Evolutionary conservation across 2,113 vertebrate species (phyloP).

Genomic region (Ochotona princeps): DNA sequence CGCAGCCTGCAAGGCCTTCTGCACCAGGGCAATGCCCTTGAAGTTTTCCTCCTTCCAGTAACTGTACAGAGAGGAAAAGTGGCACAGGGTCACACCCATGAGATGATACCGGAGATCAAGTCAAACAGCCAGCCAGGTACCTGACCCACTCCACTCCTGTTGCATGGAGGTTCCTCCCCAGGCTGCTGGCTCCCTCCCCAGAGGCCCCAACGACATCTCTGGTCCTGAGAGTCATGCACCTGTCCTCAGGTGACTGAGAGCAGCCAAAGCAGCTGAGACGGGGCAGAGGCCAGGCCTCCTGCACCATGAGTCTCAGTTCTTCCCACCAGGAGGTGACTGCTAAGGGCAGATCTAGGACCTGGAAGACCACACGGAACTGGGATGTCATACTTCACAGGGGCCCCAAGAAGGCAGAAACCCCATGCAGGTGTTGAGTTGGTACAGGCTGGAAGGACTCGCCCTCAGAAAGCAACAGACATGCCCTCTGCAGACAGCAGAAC

Average conservation of each 20-base stretch:
- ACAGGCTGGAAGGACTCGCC: too few relatives aligned
- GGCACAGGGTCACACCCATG: neutral
- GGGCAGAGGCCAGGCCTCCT: neutral
- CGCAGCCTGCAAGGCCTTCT: conserved; percentile 83
- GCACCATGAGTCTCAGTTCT: neutral
- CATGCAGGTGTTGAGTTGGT: too few relatives aligned
- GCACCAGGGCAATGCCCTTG: conserved; percentile 88
- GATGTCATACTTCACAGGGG: neutral
- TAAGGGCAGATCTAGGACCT: neutral
- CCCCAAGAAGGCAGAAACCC: too few relatives aligned
- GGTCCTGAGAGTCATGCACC: neutral
- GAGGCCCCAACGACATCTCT: neutral
- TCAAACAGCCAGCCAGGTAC: neutral
- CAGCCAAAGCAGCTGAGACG: neutral
- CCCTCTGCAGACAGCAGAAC: neutral
- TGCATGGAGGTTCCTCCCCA: too few relatives aligned
- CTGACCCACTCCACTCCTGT: too few relatives aligned
- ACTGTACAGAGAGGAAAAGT: conserved; percentile 78
- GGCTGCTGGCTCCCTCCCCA: neutral
- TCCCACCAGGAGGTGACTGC: neutral
- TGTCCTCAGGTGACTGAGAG: too few relatives aligned
- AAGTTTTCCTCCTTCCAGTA: conserved; percentile 96
- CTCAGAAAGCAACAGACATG: too few relatives aligned
- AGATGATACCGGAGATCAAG: neutral
- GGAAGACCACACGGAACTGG: neutral